phyloP scores from a whole-genome alignment of 2,888 invertebrate genomes.

The Nasonovia ribisnigri region DNA sequence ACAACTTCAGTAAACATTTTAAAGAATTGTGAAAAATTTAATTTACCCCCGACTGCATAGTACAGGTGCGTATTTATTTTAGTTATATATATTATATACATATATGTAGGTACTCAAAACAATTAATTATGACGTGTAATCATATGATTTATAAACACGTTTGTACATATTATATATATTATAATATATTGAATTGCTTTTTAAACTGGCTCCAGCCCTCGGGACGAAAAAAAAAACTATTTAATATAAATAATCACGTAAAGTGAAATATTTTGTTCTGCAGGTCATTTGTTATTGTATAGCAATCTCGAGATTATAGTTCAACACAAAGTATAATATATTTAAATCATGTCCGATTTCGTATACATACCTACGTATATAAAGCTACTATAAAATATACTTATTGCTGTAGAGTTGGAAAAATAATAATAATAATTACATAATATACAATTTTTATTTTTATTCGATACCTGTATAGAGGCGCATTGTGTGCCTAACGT shows the following conservation, averaged over 20 bases:
- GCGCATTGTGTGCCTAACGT: background rate
- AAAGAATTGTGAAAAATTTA: background rate
- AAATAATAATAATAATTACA: background rate
- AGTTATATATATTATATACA: background rate
- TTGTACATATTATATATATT: background rate
- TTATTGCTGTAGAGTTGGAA: background rate
- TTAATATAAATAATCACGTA: slow-evolving; percentile 42
- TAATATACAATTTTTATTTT: background rate
- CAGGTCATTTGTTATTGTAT: slow-evolving; percentile 34
- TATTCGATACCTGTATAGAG: background rate
- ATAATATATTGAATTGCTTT: slow-evolving; percentile 39
- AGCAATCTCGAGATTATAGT: background rate
- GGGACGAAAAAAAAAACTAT: slow-evolving; percentile 26
- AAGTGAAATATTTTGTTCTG: slow-evolving; percentile 35
- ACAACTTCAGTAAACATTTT: background rate
- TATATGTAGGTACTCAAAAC: background rate
- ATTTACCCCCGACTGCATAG: background rate
- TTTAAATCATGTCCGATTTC: slow-evolving; percentile 19
- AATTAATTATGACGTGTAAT: slow-evolving; percentile 41
- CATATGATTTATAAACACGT: slow-evolving; percentile 52
- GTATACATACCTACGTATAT: background rate
- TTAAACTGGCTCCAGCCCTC: slow-evolving; percentile 47
- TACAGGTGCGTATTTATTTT: background rate
- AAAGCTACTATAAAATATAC: background rate
- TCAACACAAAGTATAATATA: background rate